Evolutionary conservation across 2,113 vertebrate genomes (phyloP).

Genomic region (Oplegnathus fasciatus): DNA sequence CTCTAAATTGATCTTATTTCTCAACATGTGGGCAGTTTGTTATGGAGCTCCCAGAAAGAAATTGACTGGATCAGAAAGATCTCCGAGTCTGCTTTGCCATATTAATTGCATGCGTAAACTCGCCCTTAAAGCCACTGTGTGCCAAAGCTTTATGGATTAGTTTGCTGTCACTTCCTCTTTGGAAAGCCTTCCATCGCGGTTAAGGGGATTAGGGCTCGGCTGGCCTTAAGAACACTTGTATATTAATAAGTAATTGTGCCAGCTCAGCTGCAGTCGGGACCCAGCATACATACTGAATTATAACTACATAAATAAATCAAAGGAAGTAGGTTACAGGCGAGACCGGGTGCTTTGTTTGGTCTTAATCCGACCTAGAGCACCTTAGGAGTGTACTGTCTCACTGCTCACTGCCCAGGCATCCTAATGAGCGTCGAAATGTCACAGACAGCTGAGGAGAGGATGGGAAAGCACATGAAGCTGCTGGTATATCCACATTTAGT

Average conservation of each 20-base stretch:
- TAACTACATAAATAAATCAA: conserved; percentile 71
- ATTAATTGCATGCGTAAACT: conserved; percentile 65
- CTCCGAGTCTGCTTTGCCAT: conserved; percentile 16
- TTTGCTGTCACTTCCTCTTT: conserved; percentile 69
- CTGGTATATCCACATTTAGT: conserved; percentile 51
- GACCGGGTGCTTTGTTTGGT: conserved; percentile 41
- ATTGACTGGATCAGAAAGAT: conserved; percentile 31
- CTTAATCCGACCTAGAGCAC: conserved; percentile 64
- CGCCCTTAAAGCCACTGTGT: conserved; percentile 39
- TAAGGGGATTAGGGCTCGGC: conserved; percentile 55
- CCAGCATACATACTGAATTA: conserved; percentile 56
- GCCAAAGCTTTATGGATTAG: conserved; percentile 64
- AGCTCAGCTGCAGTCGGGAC: conserved; percentile 21
- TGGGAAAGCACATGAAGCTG: conserved; percentile 42
- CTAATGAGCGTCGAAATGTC: conserved; percentile 77
- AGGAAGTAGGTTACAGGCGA: conserved; percentile 52
- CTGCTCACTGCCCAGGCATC: conserved; percentile 50
- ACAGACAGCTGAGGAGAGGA: conserved; percentile 45
- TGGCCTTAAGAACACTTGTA: conserved; percentile 53
- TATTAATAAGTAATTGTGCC: conserved; percentile 58
- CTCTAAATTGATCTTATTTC: conserved; percentile 14
- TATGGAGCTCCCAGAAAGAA: conserved; percentile 11
- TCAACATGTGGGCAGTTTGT: conserved; percentile 25
- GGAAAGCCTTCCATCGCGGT: conserved; percentile 51
- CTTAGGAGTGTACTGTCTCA: conserved; percentile 42